Conservation (phyloP, 1,140 invertebrate species). For the Cryptotermes secundus region DNA sequence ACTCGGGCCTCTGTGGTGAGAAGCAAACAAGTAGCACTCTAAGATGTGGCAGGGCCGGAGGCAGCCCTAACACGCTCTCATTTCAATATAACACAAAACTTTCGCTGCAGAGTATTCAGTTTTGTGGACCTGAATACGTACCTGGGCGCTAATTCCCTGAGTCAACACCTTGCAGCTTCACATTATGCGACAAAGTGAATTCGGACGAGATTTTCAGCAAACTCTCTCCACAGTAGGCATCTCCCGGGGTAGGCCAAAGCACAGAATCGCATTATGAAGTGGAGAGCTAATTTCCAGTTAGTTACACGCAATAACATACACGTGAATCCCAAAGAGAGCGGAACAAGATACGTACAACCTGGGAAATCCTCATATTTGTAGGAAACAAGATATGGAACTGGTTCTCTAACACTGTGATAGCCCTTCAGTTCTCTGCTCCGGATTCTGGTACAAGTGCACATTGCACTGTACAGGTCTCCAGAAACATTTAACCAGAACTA, state of each 20-base stretch:
- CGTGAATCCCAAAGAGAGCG: neutral
- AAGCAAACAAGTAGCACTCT: no score
- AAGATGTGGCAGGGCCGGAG: no score
- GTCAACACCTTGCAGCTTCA: constrained; percentile 13
- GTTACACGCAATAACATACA: neutral
- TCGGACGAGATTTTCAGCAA: constrained; percentile 15
- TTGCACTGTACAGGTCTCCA: no score
- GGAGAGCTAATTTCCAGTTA: constrained; percentile 3
- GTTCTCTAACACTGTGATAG: neutral
- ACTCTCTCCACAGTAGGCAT: neutral
- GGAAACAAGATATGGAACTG: neutral
- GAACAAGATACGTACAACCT: neutral
- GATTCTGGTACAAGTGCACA: neutral
- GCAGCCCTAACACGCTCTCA: no score
- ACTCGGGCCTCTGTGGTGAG: no score
- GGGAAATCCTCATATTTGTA: neutral
- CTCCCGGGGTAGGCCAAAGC: neutral
- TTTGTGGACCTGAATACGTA: neutral
- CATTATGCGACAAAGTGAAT: constrained; percentile 11
- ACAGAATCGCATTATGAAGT: neutral
- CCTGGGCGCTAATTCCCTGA: neutral
- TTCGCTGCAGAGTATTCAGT: neutral
- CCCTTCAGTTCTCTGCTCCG: neutral
- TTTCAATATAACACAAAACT: no score
- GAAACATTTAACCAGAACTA: no score